A percentile compares a stretch with the other conserved stretches of the same genome.
Conservation (phyloP, 1,140 invertebrate species). For the Dreissena rostriformis region DNA sequence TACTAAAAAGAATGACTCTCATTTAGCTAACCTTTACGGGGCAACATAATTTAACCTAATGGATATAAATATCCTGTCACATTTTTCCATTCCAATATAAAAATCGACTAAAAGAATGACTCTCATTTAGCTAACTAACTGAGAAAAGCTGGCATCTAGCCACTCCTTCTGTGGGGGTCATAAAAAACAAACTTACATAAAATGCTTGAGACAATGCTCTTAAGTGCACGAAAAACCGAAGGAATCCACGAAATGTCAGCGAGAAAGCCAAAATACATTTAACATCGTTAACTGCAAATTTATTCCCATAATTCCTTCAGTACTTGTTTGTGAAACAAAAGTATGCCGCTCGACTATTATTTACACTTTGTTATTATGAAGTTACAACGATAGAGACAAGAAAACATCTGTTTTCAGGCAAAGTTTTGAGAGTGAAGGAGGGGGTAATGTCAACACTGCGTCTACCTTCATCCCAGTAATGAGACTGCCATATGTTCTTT, state of each 20-base stretch:
- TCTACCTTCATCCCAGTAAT: background rate
- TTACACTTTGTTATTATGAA: constrained; percentile 10
- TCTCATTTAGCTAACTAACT: background rate
- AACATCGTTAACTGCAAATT: background rate
- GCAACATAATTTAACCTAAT: no score
- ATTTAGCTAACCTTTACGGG: no score
- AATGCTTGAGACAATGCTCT: background rate
- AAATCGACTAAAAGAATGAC: background rate
- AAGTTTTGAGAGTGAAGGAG: background rate
- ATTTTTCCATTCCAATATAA: no score
- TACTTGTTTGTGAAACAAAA: constrained; percentile 2
- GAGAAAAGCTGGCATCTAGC: no score
- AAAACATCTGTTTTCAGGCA: background rate
- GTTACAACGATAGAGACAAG: background rate
- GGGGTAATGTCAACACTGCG: background rate
- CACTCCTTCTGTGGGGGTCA: background rate
- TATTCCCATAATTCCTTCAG: background rate
- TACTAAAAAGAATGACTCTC: background rate
- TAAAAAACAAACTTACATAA: background rate
- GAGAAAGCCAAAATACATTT: background rate
- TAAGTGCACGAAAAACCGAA: background rate
- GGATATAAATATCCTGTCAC: no score
- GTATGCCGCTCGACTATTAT: background rate
- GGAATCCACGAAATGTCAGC: background rate
- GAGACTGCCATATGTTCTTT: background rate